Evolutionary conservation across 2,888 invertebrate genomes (phyloP).

Genomic region (Dasypolia templi): DNA sequence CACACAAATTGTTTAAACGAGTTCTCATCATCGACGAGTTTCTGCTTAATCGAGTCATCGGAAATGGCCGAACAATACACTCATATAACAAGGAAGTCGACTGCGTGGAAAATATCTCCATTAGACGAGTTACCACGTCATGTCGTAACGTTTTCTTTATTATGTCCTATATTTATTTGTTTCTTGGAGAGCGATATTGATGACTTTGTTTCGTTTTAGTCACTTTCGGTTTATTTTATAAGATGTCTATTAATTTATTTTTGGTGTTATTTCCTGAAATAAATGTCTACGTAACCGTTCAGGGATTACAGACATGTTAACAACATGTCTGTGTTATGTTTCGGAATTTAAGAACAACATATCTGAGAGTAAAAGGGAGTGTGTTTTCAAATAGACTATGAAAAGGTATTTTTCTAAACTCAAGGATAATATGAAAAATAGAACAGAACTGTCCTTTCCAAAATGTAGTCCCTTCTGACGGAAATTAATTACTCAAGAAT

Average conservation of each 20-base stretch:
- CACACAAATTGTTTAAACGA: slow-evolving; percentile 31
- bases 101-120: slow-evolving; percentile 58
- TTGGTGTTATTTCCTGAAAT: too few species aligned
- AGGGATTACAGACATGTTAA: too few species aligned
- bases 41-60: slow-evolving; percentile 60
- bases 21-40: slow-evolving; percentile 51
- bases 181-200: not conserved
- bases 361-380: not conserved
- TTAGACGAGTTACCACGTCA: slow-evolving; percentile 42
- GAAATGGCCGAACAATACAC: slow-evolving; percentile 60
- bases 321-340: too few species aligned
- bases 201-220: not conserved
- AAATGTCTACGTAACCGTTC: too few species aligned
- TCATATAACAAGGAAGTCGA: slow-evolving; percentile 52
- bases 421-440: fast-evolving
- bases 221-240: too few species aligned
- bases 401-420: not conserved
- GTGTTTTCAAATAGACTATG: not conserved
- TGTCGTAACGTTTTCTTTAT: slow-evolving; percentile 23
- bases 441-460: not conserved
- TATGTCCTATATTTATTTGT: slow-evolving; percentile 5
- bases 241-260: too few species aligned
- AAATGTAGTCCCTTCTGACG: not conserved
- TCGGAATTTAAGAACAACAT: not conserved
- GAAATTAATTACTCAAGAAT: not conserved